Base-by-base conservation (phyloP, 2,888 invertebrate species). In the Sympetrum striolatum region DNA sequence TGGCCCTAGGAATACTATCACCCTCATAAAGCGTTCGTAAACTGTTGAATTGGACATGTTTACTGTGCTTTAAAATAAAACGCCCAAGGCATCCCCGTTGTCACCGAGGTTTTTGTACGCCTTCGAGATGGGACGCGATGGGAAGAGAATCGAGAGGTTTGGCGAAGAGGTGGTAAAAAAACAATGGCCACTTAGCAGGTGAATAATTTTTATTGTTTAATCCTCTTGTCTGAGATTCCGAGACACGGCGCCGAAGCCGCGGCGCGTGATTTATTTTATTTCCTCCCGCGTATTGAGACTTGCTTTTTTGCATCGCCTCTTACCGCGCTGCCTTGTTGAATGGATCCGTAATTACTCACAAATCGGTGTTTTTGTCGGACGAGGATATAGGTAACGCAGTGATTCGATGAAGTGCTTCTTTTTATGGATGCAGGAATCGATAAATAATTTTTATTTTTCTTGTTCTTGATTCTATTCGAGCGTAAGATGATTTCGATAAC, bases 21-120 rank as follows among this genome's bases (percentile, higher is more conserved):
- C 60, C 58, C 35, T 37, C 64, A 86, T 86, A 86, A 86, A 86
- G 18, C 60, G 37, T 86, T 86, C 73, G 73, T 31, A 73, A 73
- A 73, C 73, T 73, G 73, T 73, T 86, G 5, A 86, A 86, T 22
- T 37, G 37, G 64, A 86, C 60, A 31, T 82, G 82, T 86, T 86
- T 86, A 58, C 37, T 60, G 86, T 35, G 60, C 31, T 53, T 60
- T 86, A 86, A 86, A 86, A 86, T 86, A 82, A 82, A 82, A 31
- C 31, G 22, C 48, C n/a, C 22, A 14, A 37, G 60, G 58, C 86
- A 25, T n/a, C n/a, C 35, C 37, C 39, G 86, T 22, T 37, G 64
- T 31, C n/a, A 86, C 39, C 15, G 31, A 31, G 58, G 35, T 64
- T 37, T 64, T 86, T 39, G 86, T 37, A n/a, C 22, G n/a, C 35